Evolutionary conservation across 2,113 vertebrate genomes (phyloP).

Genomic region (Promerops cafer): DNA sequence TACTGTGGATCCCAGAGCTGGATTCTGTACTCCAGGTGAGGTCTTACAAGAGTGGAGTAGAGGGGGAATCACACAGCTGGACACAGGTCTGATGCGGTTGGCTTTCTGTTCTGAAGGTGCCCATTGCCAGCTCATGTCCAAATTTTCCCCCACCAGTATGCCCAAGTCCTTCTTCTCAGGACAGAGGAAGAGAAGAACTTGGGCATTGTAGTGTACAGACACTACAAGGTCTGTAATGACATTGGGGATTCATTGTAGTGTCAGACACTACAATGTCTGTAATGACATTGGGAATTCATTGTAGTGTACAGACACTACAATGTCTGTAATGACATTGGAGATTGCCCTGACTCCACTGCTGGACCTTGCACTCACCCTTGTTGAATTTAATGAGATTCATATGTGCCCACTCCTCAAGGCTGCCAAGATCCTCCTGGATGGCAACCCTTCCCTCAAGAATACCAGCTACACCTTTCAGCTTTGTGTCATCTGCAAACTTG

Average conservation of each 20-base stretch:
- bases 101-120: not conserved
- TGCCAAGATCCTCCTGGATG: not conserved
- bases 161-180: not conserved
- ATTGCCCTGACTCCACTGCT: not conserved
- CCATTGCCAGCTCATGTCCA: not conserved
- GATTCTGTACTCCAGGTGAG: not conserved
- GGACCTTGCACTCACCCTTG: not conserved
- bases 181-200: too few species aligned
- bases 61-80: not conserved
- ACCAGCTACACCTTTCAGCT: not conserved
- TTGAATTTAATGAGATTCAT: not conserved
- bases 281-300: not conserved
- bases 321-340: not conserved
- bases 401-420: not conserved
- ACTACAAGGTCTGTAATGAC: not conserved
- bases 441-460: not conserved
- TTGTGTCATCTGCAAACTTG: not conserved
- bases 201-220: too few species aligned
- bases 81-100: not conserved
- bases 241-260: too few species aligned
- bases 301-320: too few species aligned
- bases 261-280: too few species aligned
- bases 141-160: not conserved
- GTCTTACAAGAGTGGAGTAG: not conserved
- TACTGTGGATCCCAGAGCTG: not conserved